These are phyloP conservation scores for Zhengitettix transpicula DNA, from an alignment of 2,888 invertebrate genomes.

Conservation along the genomic window DNA sequence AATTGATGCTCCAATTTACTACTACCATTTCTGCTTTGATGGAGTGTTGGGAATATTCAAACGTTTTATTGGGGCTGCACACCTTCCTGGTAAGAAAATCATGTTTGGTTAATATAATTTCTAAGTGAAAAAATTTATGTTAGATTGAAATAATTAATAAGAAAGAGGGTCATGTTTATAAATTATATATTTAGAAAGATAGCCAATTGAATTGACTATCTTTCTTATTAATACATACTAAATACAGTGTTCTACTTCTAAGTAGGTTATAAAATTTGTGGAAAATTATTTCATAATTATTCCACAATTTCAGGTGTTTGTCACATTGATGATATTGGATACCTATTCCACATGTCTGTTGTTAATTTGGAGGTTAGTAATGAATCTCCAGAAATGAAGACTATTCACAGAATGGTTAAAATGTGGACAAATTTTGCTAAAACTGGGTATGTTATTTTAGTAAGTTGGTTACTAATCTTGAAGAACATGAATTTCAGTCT, in stretches of 20 bases:
- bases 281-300: neutral
- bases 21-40: slow-evolving; percentile 9
- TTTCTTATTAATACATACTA: too few species aligned
- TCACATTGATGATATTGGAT: slow-evolving; percentile 47
- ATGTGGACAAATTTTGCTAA: slow-evolving; percentile 50
- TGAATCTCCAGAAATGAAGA: slow-evolving; percentile 36
- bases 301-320: slow-evolving; percentile 31
- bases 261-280: neutral
- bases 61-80: slow-evolving; percentile 1
- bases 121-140: too few species aligned
- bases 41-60: slow-evolving; percentile 10
- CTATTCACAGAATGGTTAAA: slow-evolving; percentile 40
- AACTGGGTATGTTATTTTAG: slow-evolving; percentile 25
- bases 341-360: slow-evolving; percentile 31
- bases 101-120: neutral
- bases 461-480: neutral
- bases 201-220: too few species aligned
- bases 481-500: too few species aligned
- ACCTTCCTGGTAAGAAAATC: neutral
- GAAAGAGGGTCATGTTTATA: neutral
- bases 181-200: too few species aligned
- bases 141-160: too few species aligned
- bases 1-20: slow-evolving; percentile 3
- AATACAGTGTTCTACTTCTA: neutral
- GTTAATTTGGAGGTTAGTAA: slow-evolving; percentile 24